Base-by-base conservation (phyloP, 2,113 vertebrate species). In the Notothenia rossii region DNA sequence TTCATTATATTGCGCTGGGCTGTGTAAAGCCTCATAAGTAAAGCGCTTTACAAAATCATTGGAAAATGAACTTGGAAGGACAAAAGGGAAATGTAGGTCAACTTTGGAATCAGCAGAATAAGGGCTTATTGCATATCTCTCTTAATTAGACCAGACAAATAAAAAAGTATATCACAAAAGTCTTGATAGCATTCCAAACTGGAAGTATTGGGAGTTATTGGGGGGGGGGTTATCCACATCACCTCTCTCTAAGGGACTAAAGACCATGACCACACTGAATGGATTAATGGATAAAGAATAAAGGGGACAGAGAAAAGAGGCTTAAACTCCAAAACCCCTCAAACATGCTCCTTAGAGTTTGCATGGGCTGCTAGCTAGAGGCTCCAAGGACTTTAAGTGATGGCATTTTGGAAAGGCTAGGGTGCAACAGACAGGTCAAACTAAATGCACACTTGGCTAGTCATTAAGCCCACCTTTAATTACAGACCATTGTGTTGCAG, bases 261-360 rank as follows among this genome's bases (percentile, higher is more conserved):
- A 62, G 18, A 55, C 68, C 53, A 68, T 75, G 54, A 68, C 75
- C 71, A 79, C 64, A 61, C 64, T 46, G 4, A 88, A 87, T 67
- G 80, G 86, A 91, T 91, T 91, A 89, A 82, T 80, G 64, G 75
- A 64, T 74, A 76, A 87, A 89, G 79, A 91, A 87, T 79, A 77
- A 87, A 77, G 51, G 17, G 10, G 58, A 66, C 56, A 77, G 77
- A 72, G 79, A 83, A 86, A 84, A 82, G 77, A 76, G 59, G 80
- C 66, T 89, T 89, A 88, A 25, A 53, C 60, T 84, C 72, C 69
- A 25, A 84, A 89, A 90, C 75, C 73, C 64, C 73, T 81, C 64
- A 82, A 77, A 87, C 86, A 77, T 86, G 59, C 69, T 82, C 60
- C 67, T 81, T 66, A 51, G 75, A 76, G 65, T 83, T 55, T 81